phyloP scores from a whole-genome alignment of 2,888 invertebrate genomes.

The Punctoribates punctum region DNA sequence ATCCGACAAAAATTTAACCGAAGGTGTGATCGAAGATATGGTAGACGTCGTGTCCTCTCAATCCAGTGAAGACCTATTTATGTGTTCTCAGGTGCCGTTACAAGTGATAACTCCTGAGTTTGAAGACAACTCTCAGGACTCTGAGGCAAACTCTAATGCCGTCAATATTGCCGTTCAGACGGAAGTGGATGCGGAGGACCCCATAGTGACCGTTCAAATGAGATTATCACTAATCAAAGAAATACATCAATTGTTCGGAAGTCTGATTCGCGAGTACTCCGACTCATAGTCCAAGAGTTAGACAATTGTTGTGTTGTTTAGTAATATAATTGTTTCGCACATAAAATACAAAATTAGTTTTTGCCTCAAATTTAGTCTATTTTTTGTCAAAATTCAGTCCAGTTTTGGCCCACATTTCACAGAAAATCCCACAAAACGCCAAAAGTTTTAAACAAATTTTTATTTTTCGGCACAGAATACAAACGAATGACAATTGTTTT shows the following conservation, averaged over 20 bases:
- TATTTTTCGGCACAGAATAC: too few species aligned
- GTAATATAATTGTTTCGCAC: too few species aligned
- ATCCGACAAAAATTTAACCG: too few species aligned
- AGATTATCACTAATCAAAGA: not conserved
- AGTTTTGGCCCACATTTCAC: too few species aligned
- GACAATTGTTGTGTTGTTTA: too few species aligned
- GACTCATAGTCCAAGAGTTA: not conserved
- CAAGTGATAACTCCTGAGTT: not conserved
- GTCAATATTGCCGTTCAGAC: not conserved
- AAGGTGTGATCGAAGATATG: too few species aligned
- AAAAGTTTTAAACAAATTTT: too few species aligned
- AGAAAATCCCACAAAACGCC: too few species aligned
- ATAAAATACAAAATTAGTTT: too few species aligned
- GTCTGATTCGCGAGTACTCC: not conserved
- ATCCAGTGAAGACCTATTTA: not conserved
- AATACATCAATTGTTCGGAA: not conserved
- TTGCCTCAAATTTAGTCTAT: too few species aligned
- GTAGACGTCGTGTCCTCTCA: not conserved
- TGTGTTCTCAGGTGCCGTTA: not conserved
- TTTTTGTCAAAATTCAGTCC: too few species aligned
- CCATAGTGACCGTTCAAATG: slow-evolving; percentile 7
- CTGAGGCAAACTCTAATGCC: not conserved
- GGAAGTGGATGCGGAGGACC: not conserved
- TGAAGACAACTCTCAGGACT: not conserved
- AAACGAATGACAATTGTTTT: too few species aligned